phyloP scores from a whole-genome alignment of 2,888 invertebrate genomes.

The Taphrorychus bicolor region DNA sequence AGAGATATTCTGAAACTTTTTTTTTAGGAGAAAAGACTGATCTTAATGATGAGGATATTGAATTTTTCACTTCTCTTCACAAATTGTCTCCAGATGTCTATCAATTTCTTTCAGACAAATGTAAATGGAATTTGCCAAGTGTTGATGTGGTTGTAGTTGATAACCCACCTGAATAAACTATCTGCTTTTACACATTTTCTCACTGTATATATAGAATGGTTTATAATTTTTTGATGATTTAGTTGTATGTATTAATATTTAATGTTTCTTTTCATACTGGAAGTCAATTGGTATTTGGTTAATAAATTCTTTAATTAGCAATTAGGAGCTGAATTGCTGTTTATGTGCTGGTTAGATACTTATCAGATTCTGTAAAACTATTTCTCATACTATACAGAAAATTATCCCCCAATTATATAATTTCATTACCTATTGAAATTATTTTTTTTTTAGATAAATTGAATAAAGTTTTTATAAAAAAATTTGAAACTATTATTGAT shows the following conservation, averaged over 20 bases:
- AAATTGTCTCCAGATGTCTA: conserved; percentile 53
- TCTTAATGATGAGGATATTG: conserved; percentile 51
- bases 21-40: conserved; percentile 46
- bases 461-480: not conserved
- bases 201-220: no score
- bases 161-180: not conserved
- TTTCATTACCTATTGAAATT: not conserved
- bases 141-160: conserved; percentile 44
- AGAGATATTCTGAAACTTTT: not conserved
- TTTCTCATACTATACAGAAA: no score
- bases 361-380: no score
- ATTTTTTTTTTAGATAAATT: not conserved
- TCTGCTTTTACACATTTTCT: no score
- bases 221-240: not conserved
- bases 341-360: no score
- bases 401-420: no score
- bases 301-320: no score
- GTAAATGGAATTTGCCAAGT: conserved; percentile 55
- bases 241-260: no score
- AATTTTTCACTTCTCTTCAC: conserved; percentile 54
- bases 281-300: no score
- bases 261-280: no score
- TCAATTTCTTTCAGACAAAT: conserved; percentile 52
- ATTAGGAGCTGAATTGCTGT: no score
- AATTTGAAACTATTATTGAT: not conserved